These are phyloP conservation scores for Patella caerulea DNA, from an alignment of 2,888 invertebrate genomes.

Conservation along the genomic window DNA sequence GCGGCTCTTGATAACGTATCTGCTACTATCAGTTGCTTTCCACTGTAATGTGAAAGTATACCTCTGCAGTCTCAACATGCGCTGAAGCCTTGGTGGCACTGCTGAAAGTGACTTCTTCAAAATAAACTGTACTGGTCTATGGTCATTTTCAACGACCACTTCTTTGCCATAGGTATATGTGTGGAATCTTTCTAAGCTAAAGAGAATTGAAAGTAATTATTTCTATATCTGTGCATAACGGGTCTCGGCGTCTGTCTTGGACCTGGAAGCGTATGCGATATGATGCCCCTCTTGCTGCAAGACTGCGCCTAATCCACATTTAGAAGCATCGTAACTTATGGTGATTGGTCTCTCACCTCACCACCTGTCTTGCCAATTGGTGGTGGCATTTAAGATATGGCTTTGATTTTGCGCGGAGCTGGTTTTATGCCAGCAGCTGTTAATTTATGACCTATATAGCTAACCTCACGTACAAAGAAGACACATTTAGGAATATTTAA, in stretches of 20 bases:
- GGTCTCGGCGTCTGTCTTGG: constrained; percentile 37
- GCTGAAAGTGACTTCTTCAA: constrained; percentile 35
- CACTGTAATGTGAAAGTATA: constrained; percentile 20
- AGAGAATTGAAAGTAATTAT: constrained; percentile 41
- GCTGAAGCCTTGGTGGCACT: constrained; percentile 41
- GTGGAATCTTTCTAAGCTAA: constrained; percentile 37
- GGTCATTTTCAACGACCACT: constrained; percentile 38
- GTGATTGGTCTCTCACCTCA: constrained; percentile 10
- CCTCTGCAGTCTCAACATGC: constrained; percentile 35
- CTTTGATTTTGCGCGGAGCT: constrained; percentile 31
- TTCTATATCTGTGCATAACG: constrained; percentile 48
- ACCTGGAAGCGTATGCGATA: constrained; percentile 38
- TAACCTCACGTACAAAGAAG: constrained; percentile 17
- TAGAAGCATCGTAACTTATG: constrained; percentile 32
- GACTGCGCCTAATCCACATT: constrained; percentile 40
- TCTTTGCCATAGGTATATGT: constrained; percentile 34
- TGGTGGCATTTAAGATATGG: constrained; percentile 18
- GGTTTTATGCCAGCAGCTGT: constrained; percentile 27
- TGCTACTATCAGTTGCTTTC: background rate
- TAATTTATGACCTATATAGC: constrained; percentile 26
- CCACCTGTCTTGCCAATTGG: constrained; percentile 23
- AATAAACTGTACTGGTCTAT: constrained; percentile 42
- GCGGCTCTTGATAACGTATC: constrained; percentile 27
- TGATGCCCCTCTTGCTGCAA: constrained; percentile 40
- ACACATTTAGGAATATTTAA: background rate